These are phyloP conservation scores for Lerista edwardsae DNA, from an alignment of 2,797 vertebrate genomes.

Conservation along the genomic window DNA sequence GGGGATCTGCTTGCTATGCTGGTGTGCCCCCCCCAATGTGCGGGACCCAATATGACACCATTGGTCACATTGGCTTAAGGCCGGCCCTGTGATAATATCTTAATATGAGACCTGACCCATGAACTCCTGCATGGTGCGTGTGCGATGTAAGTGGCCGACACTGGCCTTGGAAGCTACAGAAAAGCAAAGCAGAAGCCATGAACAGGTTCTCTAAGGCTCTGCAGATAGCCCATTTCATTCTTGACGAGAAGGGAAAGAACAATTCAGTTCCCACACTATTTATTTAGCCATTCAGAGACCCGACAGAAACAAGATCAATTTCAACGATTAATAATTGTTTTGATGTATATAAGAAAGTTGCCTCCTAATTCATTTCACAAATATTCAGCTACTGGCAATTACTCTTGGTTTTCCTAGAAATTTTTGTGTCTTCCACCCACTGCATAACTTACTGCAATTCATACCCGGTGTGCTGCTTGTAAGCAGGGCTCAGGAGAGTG, in stretches of 20 bases:
- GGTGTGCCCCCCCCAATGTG: too few species aligned
- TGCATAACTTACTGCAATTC: too few species aligned
- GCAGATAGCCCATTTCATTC: background rate
- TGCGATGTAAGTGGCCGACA: too few species aligned
- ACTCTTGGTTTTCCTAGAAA: background rate
- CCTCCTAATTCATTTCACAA: background rate
- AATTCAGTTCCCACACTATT: background rate
- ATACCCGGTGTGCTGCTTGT: background rate
- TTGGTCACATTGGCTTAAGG: too few species aligned
- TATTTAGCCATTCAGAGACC: background rate
- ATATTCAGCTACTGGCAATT: background rate
- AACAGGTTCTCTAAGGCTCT: background rate
- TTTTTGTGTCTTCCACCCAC: background rate
- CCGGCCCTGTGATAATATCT: too few species aligned
- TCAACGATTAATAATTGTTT: background rate
- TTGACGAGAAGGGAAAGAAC: background rate
- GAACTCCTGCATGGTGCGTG: background rate
- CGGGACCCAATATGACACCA: too few species aligned
- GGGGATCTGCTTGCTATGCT: too few species aligned
- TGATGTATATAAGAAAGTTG: background rate
- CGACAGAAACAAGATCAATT: background rate
- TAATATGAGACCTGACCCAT: background rate
- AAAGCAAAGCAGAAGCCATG: too few species aligned
- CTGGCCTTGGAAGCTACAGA: background rate
- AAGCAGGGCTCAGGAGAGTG: too few species aligned